Conservation (phyloP, 2,888 invertebrate species). For the Pimpla rufipes region DNA sequence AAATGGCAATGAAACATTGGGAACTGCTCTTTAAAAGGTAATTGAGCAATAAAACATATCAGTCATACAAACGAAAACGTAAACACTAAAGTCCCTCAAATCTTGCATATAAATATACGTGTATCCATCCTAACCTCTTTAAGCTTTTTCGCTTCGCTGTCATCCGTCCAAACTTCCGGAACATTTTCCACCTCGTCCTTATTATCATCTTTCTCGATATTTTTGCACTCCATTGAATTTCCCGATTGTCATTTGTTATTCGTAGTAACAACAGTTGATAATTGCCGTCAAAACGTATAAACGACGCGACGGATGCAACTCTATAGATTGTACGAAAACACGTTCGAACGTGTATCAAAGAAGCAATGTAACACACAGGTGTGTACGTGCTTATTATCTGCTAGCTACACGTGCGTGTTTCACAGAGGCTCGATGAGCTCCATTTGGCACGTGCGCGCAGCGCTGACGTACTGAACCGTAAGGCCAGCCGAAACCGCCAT, state of each 20-base stretch:
- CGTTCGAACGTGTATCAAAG: not conserved
- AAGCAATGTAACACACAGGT: not conserved
- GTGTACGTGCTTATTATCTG: not conserved
- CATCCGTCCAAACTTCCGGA: slow-evolving; percentile 40
- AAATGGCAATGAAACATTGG: not conserved
- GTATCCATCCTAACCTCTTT: slow-evolving; percentile 53
- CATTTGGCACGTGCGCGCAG: no score
- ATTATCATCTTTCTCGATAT: slow-evolving; percentile 16
- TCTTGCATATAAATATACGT: not conserved
- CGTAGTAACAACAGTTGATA: not conserved
- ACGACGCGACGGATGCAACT: not conserved
- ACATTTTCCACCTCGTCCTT: slow-evolving; percentile 13
- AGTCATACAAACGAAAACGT: no score
- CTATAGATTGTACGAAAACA: not conserved
- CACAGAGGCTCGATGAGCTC: no score
- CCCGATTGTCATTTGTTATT: not conserved
- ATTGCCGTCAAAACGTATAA: not conserved
- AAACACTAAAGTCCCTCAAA: not conserved
- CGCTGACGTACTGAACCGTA: no score
- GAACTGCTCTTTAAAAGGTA: not conserved
- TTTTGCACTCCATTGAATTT: slow-evolving; percentile 45
- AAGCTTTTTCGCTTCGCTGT: slow-evolving; percentile 49
- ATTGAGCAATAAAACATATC: not conserved
- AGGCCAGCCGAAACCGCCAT: no score
- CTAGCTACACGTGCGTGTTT: not conserved